phyloP scores from a whole-genome alignment of 1,140 invertebrate species.

The Aleiodes sp. region DNA sequence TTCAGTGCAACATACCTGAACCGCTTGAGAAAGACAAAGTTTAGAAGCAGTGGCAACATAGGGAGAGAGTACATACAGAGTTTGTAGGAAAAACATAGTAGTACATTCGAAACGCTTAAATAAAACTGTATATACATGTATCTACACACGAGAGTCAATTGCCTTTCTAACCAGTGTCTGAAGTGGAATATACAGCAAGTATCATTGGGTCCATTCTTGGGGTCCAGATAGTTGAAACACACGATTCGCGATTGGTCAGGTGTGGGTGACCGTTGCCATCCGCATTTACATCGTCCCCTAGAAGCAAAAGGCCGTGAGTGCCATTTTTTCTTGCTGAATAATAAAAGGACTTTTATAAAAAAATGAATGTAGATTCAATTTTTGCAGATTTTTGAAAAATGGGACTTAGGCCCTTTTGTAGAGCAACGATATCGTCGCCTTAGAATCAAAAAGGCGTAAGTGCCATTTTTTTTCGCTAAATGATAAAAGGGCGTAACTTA shows the following conservation, averaged over 20 bases:
- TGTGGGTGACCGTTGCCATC: slow-evolving; percentile 6
- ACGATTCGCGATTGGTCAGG: background rate
- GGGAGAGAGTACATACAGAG: slow-evolving; percentile 1
- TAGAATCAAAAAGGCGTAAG: too few species aligned
- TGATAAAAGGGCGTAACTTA: too few species aligned
- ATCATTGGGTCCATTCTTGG: slow-evolving; percentile 1
- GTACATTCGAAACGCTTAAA: slow-evolving; percentile 1
- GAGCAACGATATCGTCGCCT: too few species aligned
- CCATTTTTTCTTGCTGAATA: too few species aligned
- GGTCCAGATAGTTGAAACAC: background rate
- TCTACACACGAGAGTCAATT: slow-evolving; percentile 2
- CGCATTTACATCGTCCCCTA: background rate
- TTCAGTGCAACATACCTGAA: background rate
- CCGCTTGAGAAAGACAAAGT: background rate
- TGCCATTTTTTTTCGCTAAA: too few species aligned
- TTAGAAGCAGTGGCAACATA: too few species aligned
- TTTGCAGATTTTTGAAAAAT: too few species aligned
- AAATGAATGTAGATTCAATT: too few species aligned
- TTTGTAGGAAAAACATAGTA: background rate
- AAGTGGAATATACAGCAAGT: background rate
- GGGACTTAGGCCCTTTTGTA: too few species aligned
- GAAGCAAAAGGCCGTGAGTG: too few species aligned
- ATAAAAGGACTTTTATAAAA: too few species aligned
- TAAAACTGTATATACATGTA: background rate
- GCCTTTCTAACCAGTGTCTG: slow-evolving; percentile 22